Percentiles rank a stretch among this genome's conserved stretches.
These are phyloP conservation scores for Hermaeophaga mercurialis DNA, from an alignment of 2,888 invertebrate species.

Conservation along the genomic window DNA sequence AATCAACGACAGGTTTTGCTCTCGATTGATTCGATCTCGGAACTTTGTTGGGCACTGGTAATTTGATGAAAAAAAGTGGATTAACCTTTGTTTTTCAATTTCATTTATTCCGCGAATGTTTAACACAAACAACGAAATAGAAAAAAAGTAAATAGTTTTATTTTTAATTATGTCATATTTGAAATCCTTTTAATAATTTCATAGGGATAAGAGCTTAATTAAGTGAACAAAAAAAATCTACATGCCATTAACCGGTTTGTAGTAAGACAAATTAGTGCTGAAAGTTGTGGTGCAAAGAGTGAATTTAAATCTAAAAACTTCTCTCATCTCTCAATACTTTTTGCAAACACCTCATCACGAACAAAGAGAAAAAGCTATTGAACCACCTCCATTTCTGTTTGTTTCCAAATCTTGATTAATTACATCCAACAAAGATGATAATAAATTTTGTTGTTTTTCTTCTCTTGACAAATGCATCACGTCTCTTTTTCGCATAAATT, in stretches of 20 bases:
- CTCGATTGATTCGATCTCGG: not conserved
- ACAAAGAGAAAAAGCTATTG: constrained; percentile 7
- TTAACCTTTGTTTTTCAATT: too few relatives aligned
- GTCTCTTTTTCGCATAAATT: constrained; percentile 11
- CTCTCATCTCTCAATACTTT: not conserved
- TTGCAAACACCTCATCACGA: constrained; percentile 4
- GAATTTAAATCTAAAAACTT: constrained; percentile 5
- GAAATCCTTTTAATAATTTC: too few relatives aligned
- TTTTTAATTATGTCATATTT: too few relatives aligned
- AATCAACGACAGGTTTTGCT: not conserved
- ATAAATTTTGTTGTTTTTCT: constrained; percentile 22
- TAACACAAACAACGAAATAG: too few relatives aligned
- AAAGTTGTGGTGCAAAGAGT: not conserved
- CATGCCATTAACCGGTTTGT: too few relatives aligned
- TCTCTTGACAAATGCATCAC: constrained; percentile 17
- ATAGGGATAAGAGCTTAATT: too few relatives aligned
- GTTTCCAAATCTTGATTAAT: constrained; percentile 24
- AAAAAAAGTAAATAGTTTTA: too few relatives aligned
- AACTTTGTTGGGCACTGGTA: too few relatives aligned
- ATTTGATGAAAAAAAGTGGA: too few relatives aligned
- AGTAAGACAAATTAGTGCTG: not conserved
- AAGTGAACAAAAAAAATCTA: too few relatives aligned
- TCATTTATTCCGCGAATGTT: too few relatives aligned
- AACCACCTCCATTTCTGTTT: constrained; percentile 14
- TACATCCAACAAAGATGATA: constrained; percentile 9